Evolutionary conservation across 2,113 vertebrate genomes (phyloP).

Genomic region (Lagopus leucura): DNA sequence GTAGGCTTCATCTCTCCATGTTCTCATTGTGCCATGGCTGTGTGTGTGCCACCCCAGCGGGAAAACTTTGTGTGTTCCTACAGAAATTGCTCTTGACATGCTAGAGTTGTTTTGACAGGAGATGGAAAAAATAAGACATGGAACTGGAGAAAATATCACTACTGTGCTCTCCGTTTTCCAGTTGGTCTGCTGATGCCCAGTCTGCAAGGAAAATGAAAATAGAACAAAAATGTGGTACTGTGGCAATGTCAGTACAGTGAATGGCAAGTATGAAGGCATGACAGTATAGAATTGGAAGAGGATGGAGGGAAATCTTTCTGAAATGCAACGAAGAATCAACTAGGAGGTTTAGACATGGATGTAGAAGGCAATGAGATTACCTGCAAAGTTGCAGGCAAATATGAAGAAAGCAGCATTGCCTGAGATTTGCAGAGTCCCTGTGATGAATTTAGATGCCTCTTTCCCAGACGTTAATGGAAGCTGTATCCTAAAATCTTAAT

Average conservation of each 20-base stretch:
- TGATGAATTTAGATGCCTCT: neutral
- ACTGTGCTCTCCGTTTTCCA: neutral
- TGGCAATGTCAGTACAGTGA: neutral
- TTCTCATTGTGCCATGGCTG: rapidly evolving
- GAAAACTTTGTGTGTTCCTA: neutral
- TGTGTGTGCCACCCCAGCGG: neutral
- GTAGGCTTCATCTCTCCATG: neutral
- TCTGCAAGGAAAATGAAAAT: neutral
- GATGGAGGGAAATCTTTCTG: neutral
- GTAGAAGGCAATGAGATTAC: neutral
- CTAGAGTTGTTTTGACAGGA: neutral
- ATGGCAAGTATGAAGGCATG: neutral
- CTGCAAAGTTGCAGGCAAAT: neutral
- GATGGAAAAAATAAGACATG: neutral
- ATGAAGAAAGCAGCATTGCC: neutral
- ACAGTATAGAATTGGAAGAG: neutral
- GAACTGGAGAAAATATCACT: neutral
- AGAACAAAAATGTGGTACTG: neutral
- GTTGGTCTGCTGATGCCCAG: neutral
- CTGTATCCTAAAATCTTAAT: neutral
- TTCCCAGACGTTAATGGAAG: neutral
- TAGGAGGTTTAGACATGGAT: neutral
- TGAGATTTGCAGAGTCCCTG: neutral
- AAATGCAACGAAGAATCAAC: neutral
- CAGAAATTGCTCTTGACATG: neutral